Percentiles rank a stretch among this genome's conserved stretches.
Conservation (phyloP, 1,140 invertebrate species). For the Drosophila rufa region DNA sequence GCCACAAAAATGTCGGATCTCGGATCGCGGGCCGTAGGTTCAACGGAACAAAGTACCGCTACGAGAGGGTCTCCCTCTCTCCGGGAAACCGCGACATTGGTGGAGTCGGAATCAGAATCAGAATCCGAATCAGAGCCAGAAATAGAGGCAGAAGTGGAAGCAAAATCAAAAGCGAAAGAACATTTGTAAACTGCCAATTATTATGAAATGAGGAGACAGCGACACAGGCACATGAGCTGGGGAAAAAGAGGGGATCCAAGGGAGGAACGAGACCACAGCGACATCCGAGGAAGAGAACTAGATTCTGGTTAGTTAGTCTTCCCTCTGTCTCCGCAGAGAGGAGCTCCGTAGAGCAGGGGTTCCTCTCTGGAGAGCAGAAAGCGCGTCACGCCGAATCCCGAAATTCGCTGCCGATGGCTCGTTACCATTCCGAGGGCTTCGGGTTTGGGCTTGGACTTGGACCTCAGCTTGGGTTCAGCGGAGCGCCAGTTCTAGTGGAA, state of each 20-base stretch:
- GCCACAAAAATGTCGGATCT: conserved; percentile 59
- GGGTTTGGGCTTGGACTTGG: conserved; percentile 7
- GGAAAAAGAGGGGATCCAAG: background rate
- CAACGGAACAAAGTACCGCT: conserved; percentile 73
- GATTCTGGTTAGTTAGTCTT: conserved; percentile 52
- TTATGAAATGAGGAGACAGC: conserved; percentile 77
- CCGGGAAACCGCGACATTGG: conserved; percentile 51
- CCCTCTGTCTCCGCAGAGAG: background rate
- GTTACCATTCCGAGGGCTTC: conserved; percentile 69
- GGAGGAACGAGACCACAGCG: conserved; percentile 39
- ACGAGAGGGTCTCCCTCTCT: conserved; percentile 6
- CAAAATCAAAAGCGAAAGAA: conserved; percentile 77
- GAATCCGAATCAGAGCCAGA: conserved; percentile 12
- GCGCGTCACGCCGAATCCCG: conserved; percentile 75
- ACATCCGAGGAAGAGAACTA: conserved; percentile 63
- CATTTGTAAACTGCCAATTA: conserved; percentile 83
- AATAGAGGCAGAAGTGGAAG: conserved; percentile 49
- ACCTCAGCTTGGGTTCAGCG: conserved; percentile 21
- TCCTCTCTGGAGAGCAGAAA: conserved; percentile 52
- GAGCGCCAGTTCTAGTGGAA: conserved; percentile 61
- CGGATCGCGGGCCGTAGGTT: conserved; percentile 51
- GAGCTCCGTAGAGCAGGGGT: background rate
- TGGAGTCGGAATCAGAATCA: conserved; percentile 1
- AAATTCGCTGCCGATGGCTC: conserved; percentile 55
- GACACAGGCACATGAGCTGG: conserved; percentile 39